A percentile compares a stretch with the other conserved stretches of the same genome.
Conservation (phyloP, 2,113 vertebrate species). For the Scortum barcoo region DNA sequence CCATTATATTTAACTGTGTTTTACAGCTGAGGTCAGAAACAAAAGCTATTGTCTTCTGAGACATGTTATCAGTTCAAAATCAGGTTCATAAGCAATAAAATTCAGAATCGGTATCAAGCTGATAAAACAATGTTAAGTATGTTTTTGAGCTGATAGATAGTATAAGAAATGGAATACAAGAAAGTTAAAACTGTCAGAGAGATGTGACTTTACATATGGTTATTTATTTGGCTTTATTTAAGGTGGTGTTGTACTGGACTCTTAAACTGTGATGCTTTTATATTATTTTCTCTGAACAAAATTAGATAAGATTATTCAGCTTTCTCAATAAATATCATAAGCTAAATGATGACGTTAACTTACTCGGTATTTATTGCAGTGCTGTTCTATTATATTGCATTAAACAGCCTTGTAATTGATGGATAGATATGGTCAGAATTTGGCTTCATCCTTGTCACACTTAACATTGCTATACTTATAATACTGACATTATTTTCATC, state of each 20-base stretch:
- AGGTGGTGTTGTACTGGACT: neutral
- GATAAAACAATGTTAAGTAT: neutral
- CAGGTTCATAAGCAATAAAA: neutral
- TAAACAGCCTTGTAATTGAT: neutral
- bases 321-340: neutral
- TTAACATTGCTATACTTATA: neutral
- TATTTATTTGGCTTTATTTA: neutral
- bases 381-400: neutral
- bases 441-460: neutral
- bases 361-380: no score
- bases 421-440: neutral
- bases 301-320: no score
- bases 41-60: no score
- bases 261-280: neutral
- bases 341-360: no score
- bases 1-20: no score
- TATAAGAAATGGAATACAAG: neutral
- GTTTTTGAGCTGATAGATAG: neutral
- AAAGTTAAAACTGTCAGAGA: neutral
- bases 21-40: no score
- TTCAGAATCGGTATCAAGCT: neutral
- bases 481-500: neutral
- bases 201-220: neutral
- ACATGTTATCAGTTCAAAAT: neutral
- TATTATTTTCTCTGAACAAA: neutral